phyloP scores from a whole-genome alignment of 2,888 invertebrate genomes.

The Branchellion lobata region DNA sequence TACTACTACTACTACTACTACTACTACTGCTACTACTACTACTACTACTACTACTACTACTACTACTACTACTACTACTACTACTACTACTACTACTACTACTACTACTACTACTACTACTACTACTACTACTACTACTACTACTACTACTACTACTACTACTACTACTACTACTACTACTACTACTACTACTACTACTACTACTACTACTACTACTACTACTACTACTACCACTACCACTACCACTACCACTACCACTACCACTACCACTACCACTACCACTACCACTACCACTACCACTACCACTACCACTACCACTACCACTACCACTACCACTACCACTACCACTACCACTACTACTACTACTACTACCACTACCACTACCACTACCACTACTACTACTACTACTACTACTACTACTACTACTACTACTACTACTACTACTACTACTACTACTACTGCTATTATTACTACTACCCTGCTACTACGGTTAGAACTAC shows the following conservation, averaged over 20 bases:
- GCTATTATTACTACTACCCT: too few relatives aligned
- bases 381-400: too few relatives aligned
- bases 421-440: too few relatives aligned
- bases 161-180: conserved; percentile 19
- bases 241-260: conserved; percentile 23
- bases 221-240: neutral
- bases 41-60: conserved; percentile 1
- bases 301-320: neutral
- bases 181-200: conserved; percentile 40
- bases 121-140: conserved; percentile 15
- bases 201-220: conserved; percentile 36
- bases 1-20: too few relatives aligned
- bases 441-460: too few relatives aligned
- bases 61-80: conserved; percentile 14
- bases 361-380: too few relatives aligned
- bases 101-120: conserved; percentile 37
- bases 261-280: conserved; percentile 11
- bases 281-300: neutral
- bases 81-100: conserved; percentile 28
- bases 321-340: conserved; percentile 3
- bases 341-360: too few relatives aligned
- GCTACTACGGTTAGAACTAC: too few relatives aligned
- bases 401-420: too few relatives aligned
- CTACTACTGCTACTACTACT: too few relatives aligned
- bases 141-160: conserved; percentile 1